Percentiles rank a stretch among this genome's conserved stretches.
Evolutionary conservation across 2,888 invertebrate genomes (phyloP).

Genomic region (Heliconius charithonia): DNA sequence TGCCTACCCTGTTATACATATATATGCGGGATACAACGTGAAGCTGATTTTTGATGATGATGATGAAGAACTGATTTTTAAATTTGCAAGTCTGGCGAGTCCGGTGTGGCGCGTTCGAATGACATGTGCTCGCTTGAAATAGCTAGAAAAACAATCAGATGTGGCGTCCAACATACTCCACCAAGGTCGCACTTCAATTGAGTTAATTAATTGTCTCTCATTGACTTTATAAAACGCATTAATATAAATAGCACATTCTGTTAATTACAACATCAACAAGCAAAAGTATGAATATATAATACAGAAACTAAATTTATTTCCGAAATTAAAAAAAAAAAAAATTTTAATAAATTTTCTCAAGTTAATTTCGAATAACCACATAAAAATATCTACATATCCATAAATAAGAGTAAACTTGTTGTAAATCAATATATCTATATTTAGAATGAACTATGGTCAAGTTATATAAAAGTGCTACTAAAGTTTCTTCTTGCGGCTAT

Average conservation of each 20-base stretch:
- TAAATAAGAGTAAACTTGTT: slow-evolving; percentile 19
- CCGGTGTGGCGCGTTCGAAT: slow-evolving; percentile 32
- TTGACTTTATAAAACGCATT: slow-evolving; percentile 55
- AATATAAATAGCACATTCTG: slow-evolving; percentile 54
- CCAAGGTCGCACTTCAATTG: slow-evolving; percentile 66
- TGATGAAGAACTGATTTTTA: no score
- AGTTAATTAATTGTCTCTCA: slow-evolving; percentile 64
- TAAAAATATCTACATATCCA: neutral
- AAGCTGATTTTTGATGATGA: no score
- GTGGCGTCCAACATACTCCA: slow-evolving; percentile 56
- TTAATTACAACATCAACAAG: slow-evolving; percentile 46
- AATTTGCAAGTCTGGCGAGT: slow-evolving; percentile 36
- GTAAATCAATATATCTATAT: slow-evolving; percentile 31
- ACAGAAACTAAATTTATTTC: neutral
- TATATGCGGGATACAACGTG: no score
- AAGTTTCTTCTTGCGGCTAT: slow-evolving; percentile 40
- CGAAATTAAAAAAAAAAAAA: neutral
- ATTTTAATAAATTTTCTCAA: no score
- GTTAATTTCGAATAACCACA: no score
- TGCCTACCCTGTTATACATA: no score
- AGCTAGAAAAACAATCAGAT: slow-evolving; percentile 60
- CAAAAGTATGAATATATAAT: slow-evolving; percentile 11
- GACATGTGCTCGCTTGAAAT: slow-evolving; percentile 53
- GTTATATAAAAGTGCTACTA: slow-evolving; percentile 32
- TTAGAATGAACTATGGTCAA: slow-evolving; percentile 20